These are phyloP conservation scores for Chionoecetes opilio DNA, from an alignment of 1,140 invertebrate genomes.

Conservation along the genomic window DNA sequence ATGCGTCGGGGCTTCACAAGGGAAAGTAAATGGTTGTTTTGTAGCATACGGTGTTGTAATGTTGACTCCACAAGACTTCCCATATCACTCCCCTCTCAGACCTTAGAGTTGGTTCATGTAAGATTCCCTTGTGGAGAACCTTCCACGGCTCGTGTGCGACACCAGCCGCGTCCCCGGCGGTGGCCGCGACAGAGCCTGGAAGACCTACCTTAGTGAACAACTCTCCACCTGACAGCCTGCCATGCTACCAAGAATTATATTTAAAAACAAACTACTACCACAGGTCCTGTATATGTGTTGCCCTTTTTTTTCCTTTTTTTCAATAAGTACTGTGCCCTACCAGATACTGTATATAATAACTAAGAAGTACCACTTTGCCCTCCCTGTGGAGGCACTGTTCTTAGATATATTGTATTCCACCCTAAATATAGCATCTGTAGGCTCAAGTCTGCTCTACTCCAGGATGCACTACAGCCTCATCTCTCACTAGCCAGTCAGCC, in stretches of 20 bases:
- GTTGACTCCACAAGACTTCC: constrained; percentile 67
- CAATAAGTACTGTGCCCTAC: constrained; percentile 45
- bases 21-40: constrained; percentile 78
- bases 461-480: constrained; percentile 42
- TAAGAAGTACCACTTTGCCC: neutral
- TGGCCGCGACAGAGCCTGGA: constrained; percentile 43
- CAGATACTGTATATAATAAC: constrained; percentile 12
- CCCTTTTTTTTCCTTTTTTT: constrained; percentile 36
- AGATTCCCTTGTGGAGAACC: constrained; percentile 36
- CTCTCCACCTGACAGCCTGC: constrained; percentile 45
- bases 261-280: constrained; percentile 40
- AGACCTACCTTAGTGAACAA: constrained; percentile 34
- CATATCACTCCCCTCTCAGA: constrained; percentile 55
- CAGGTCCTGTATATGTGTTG: constrained; percentile 45
- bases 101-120: constrained; percentile 59
- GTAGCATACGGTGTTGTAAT: constrained; percentile 72
- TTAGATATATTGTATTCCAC: constrained; percentile 58
- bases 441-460: constrained; percentile 50
- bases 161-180: constrained; percentile 34
- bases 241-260: constrained; percentile 39
- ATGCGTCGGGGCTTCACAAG: constrained; percentile 75
- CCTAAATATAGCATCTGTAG: constrained; percentile 22
- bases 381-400: constrained; percentile 54
- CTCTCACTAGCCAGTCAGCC: neutral
- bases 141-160: constrained; percentile 54